Base-by-base conservation (phyloP, 2,888 invertebrate species). In the Drosophila hamatofila region DNA sequence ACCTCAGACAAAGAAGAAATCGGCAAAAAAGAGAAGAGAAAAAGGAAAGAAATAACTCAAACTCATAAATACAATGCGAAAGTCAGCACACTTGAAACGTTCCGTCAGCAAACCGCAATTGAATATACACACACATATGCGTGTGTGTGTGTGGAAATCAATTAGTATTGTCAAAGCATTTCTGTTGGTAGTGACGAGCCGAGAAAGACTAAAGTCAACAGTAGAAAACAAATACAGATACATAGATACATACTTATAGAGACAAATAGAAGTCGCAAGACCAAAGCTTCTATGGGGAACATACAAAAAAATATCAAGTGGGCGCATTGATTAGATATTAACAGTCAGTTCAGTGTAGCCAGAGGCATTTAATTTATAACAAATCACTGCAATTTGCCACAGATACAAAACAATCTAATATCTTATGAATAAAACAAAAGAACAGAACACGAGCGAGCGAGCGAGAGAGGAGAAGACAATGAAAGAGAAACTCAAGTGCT, bases 131-230 rank as follows among this genome's bases (percentile, higher is more conserved):
- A 65, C 49, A 27, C n/a, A 35, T 37, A 42, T 8, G 3, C 33
- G n/a, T 55, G 18, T 35, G 21, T 71, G 72, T 23, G 39, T 62
- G 57, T 73, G 61, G 46, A 78, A 86, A 78, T 86, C 87, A 84
- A 84, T 84, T 88, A 83, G 83, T 88, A 78, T 83, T 83, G 75
- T 83, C 78, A 69, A 71, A 72, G 77, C 75, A 70, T 68, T 66
- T 27, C 51, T 59, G 35, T 58, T 18, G 56, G 66, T 61, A 76
- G 52, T n/a, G 57, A 35, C 44, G 51, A 23, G 42, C 42, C 9
- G 35, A 37, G 46, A 46, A 25, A 46, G n/a, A 25, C 30, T 35
- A n/a, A n/a, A 39, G 46, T 48, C 39, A 37, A 27, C 9, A 39
- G 46, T 27, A 48, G 46, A 33, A 57, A 33, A 58, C 52, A 63